Conservation (phyloP, 92 coral and sea anemone species). For the Micromussa lordhowensis region DNA sequence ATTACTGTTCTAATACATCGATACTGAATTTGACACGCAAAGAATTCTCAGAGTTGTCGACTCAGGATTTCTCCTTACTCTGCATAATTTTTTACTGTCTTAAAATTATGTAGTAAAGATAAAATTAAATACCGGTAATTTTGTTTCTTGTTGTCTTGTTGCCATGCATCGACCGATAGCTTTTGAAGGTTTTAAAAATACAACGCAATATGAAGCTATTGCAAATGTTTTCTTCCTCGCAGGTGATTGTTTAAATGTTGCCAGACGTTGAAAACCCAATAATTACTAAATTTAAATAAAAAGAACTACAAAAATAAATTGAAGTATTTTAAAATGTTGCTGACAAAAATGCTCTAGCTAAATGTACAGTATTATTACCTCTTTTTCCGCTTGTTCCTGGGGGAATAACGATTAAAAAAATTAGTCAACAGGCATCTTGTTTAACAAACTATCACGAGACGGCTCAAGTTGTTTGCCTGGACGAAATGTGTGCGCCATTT, state of each 20-base stretch:
- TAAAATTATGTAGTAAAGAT: too few species aligned
- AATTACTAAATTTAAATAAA: background rate
- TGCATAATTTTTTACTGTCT: background rate
- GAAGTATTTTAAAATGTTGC: background rate
- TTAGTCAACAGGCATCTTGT: background rate
- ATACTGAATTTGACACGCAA: background rate
- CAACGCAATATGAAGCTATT: background rate
- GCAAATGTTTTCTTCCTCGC: background rate
- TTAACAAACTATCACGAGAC: too few species aligned
- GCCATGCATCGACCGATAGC: too few species aligned
- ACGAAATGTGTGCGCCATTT: background rate
- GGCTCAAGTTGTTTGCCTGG: background rate
- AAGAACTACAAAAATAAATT: background rate
- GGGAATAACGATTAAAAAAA: background rate
- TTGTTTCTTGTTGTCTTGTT: too few species aligned
- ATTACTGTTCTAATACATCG: too few species aligned
- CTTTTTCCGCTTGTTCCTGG: slow-evolving; percentile 78
- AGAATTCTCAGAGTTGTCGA: background rate
- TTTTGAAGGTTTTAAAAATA: too few species aligned
- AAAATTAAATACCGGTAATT: too few species aligned
- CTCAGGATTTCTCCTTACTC: too few species aligned
- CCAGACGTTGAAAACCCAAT: background rate
- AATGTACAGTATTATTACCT: slow-evolving; percentile 38
- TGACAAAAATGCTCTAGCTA: background rate
- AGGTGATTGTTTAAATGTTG: background rate